Evolutionary conservation across 92 coral and sea anemone species (phyloP).

Genomic region (Palythoa caribaeorum): DNA sequence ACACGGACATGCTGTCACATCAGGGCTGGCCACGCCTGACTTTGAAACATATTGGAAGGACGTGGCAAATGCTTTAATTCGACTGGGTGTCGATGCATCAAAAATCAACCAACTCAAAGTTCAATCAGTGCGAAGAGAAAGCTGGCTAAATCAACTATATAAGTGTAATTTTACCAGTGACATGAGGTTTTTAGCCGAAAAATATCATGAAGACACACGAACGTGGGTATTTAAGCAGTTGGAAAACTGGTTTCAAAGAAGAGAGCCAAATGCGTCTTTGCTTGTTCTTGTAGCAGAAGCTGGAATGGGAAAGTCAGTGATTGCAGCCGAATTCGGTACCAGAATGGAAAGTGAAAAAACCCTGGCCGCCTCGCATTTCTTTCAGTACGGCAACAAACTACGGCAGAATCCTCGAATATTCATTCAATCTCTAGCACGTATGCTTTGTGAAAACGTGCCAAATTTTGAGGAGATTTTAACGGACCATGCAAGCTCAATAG

Average conservation of each 20-base stretch:
- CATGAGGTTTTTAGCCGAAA: constrained; percentile 37
- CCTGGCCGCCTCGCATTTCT: constrained; percentile 70
- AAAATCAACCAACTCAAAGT: constrained; percentile 22
- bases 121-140: constrained; percentile 30
- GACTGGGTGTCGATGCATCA: constrained; percentile 39
- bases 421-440: constrained; percentile 72
- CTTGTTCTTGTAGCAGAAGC: constrained; percentile 68
- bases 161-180: constrained; percentile 67
- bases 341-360: constrained; percentile 17
- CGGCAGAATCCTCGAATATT: constrained; percentile 66
- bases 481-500: constrained; percentile 45
- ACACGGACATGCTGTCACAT: constrained; percentile 36
- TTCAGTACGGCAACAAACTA: constrained; percentile 61
- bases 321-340: constrained; percentile 67
- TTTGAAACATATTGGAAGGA: constrained; percentile 47
- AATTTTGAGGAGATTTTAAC: constrained; percentile 62
- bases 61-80: constrained; percentile 34
- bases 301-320: constrained; percentile 84
- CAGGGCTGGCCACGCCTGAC: background rate
- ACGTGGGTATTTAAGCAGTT: constrained; percentile 67
- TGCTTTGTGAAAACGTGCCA: constrained; percentile 64
- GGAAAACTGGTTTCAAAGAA: constrained; percentile 61
- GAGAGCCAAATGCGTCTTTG: constrained; percentile 55
- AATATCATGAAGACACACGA: constrained; percentile 66
- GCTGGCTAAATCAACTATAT: constrained; percentile 50